phyloP scores from a whole-genome alignment of 2,797 vertebrate species.

The Myoxocephalus aenaeus region DNA sequence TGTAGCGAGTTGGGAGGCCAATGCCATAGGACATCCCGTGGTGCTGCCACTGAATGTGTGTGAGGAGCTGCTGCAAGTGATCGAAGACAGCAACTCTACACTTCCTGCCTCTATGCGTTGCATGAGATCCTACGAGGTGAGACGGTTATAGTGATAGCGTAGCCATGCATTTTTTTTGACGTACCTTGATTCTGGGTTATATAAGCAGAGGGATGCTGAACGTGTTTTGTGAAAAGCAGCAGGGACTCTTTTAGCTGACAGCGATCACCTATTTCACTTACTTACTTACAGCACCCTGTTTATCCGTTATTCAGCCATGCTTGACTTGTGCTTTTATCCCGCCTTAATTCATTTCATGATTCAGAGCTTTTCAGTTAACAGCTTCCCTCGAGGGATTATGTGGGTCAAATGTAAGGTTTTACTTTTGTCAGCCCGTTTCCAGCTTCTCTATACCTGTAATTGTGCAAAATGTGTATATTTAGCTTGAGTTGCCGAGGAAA shows the following conservation, averaged over 20 bases:
- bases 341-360: conserved; percentile 74
- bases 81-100: conserved; percentile 84
- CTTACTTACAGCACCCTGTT: conserved; percentile 46
- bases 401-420: conserved; percentile 57
- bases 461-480: conserved; percentile 64
- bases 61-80: conserved; percentile 87
- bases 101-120: conserved; percentile 88
- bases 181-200: neutral
- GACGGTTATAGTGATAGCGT: conserved; percentile 13
- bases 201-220: conserved; percentile 18
- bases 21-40: conserved; percentile 89
- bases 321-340: conserved; percentile 58
- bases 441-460: conserved; percentile 56
- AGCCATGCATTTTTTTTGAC: neutral
- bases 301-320: conserved; percentile 55
- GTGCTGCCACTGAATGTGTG: conserved; percentile 90
- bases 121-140: conserved; percentile 95
- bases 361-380: conserved; percentile 63
- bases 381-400: conserved; percentile 61
- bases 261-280: conserved; percentile 44
- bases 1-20: conserved; percentile 88
- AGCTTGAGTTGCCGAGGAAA: conserved; percentile 43
- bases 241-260: conserved; percentile 43
- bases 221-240: conserved; percentile 18
- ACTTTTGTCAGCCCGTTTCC: conserved; percentile 56